These are phyloP conservation scores for Torymus texanus DNA, from an alignment of 2,888 invertebrate species.

Conservation along the genomic window DNA sequence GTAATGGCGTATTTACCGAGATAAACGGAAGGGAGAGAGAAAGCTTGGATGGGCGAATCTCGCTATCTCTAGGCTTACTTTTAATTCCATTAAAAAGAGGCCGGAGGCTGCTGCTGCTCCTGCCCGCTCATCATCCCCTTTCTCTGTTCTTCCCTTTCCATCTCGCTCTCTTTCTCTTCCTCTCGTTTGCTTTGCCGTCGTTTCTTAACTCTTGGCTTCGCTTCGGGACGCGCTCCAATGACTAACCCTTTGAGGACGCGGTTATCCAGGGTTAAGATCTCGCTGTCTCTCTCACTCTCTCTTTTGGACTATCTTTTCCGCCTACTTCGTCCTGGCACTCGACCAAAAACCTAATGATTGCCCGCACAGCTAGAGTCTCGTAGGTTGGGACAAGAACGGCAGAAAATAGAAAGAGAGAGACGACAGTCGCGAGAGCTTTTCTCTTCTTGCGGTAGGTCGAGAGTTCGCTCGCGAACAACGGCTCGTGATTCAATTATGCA, in stretches of 20 bases:
- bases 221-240: conserved; percentile 63
- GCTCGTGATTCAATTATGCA: conserved; percentile 48
- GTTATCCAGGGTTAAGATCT: conserved; percentile 66
- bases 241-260: conserved; percentile 68
- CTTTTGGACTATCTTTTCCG: neutral
- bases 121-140: conserved; percentile 35
- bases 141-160: conserved; percentile 11
- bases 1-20: conserved; percentile 67
- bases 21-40: conserved; percentile 61
- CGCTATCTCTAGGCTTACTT: conserved; percentile 70
- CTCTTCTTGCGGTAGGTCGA: conserved; percentile 30
- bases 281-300: conserved; percentile 9
- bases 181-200: conserved; percentile 36
- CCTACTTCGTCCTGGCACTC: conserved; percentile 64
- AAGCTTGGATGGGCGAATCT: conserved; percentile 49
- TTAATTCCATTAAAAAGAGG: conserved; percentile 69
- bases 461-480: conserved; percentile 21
- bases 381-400: neutral
- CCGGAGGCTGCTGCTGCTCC: conserved; percentile 57
- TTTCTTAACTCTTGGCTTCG: conserved; percentile 59
- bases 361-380: conserved; percentile 30
- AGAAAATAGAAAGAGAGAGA: conserved; percentile 3
- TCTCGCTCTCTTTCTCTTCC: conserved; percentile 13
- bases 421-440: neutral
- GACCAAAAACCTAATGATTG: conserved; percentile 69